A percentile compares a stretch with the other conserved stretches of the same genome.
These are phyloP conservation scores for Chloropsis hardwickii DNA, from an alignment of 2,113 vertebrate genomes.

Conservation along the genomic window DNA sequence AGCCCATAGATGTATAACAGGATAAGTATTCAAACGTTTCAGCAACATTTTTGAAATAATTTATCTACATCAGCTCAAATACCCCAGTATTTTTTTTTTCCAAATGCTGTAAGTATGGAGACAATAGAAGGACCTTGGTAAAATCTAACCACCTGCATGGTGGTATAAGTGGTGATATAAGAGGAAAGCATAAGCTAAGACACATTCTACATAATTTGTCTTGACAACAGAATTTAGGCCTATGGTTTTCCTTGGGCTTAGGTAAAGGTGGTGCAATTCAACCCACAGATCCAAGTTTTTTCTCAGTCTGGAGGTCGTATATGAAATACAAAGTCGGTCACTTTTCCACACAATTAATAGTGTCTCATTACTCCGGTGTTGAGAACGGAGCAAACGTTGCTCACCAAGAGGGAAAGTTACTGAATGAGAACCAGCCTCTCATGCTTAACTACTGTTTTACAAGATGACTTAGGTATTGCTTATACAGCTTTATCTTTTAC, in stretches of 20 bases:
- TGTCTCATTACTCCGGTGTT: background rate
- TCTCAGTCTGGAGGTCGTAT: background rate
- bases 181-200: background rate
- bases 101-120: background rate
- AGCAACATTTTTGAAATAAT: background rate
- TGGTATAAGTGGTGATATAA: background rate
- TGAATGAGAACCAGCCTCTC: background rate
- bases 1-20: background rate
- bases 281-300: background rate
- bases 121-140: background rate
- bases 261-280: background rate
- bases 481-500: background rate
- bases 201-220: background rate
- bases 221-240: background rate
- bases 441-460: background rate
- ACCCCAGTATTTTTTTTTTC: background rate
- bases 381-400: background rate
- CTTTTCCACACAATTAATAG: rapidly evolving
- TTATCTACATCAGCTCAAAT: background rate
- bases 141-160: background rate
- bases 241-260: background rate
- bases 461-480: background rate
- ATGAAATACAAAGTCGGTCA: background rate
- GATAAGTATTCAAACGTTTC: background rate
- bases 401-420: background rate